Base-by-base conservation (phyloP, 2,888 invertebrate species). In the Plagiodera versicolora region DNA sequence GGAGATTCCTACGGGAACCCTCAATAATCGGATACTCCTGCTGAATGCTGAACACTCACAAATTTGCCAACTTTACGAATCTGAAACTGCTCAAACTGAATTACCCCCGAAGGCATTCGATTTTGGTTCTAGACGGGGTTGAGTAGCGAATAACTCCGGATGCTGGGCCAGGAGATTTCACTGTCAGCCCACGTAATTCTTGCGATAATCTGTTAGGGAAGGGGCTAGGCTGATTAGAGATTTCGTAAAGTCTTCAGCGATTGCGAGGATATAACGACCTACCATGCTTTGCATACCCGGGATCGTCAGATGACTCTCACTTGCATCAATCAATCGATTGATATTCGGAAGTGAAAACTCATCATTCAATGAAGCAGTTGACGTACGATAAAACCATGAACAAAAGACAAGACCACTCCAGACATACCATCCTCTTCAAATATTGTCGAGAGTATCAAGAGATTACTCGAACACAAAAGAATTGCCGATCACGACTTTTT, bases 31-130 rank as follows among this genome's bases (percentile, higher is more conserved):
- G 16, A 32, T 46, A 50, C 60, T 51, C 56, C 56, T 17, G 32
- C 60, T 46, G 56, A 56, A 47, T 56, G 55, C 50, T 45, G 55
- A 59, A 51, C 35, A 56, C 45, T 56, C 55, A 47, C 55, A 35
- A 56, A 56, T 55, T 50, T 55, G 32, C 56, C 46, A 62, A 66
- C 57, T 66, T 57, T 30, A 19, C 58, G 58, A 63, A 65, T 61
- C 60, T 53, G 62, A 62, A 60, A 60, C 64, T 64, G 66, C 60
- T 62, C 57, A 46, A 61, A 60, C 50, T 50, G 58, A 66, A 62
- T 66, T 64, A 66, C 52, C 45, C 47, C 35, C 14, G 17, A 35
- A 32, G 55, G 54, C 19, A 51, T 24, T 32, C 47, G 30, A 19
- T 45, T 47, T 14, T 28, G 18, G 60, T 56, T 46, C 39, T 10